Percentiles rank a stretch among this genome's conserved stretches.
These are phyloP conservation scores for Panurus biarmicus DNA, from an alignment of 2,113 vertebrate species.

Conservation along the genomic window DNA sequence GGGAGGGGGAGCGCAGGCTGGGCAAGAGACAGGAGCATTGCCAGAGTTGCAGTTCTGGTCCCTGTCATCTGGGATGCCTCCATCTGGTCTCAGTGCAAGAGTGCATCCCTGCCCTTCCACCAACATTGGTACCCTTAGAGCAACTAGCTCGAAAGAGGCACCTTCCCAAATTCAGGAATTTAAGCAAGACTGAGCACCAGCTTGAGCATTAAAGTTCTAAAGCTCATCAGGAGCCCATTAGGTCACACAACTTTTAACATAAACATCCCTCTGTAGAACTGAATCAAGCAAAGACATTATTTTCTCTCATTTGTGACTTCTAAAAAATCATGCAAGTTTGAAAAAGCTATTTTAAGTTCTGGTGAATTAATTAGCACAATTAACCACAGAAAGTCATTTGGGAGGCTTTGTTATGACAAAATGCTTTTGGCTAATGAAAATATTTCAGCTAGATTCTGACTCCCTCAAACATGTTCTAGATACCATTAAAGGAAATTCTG, in stretches of 20 bases:
- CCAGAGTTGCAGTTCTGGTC: neutral
- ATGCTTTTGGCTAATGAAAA: neutral
- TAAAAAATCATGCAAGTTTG: neutral
- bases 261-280: neutral
- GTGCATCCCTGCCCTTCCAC: neutral
- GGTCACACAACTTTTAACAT: neutral
- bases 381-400: neutral
- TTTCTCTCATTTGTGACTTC: neutral
- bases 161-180: neutral
- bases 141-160: neutral
- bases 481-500: neutral
- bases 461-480: neutral
- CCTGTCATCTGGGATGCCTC: neutral
- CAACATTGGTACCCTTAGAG: rapidly evolving
- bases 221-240: neutral
- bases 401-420: neutral
- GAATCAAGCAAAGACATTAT: neutral
- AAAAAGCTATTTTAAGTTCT: neutral
- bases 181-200: neutral
- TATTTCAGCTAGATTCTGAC: neutral
- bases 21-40: neutral
- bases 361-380: neutral
- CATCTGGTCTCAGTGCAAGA: neutral
- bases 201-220: neutral
- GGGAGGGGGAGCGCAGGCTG: rapidly evolving